Conservation (phyloP, 2,113 vertebrate species). For the Numida meleagris region DNA sequence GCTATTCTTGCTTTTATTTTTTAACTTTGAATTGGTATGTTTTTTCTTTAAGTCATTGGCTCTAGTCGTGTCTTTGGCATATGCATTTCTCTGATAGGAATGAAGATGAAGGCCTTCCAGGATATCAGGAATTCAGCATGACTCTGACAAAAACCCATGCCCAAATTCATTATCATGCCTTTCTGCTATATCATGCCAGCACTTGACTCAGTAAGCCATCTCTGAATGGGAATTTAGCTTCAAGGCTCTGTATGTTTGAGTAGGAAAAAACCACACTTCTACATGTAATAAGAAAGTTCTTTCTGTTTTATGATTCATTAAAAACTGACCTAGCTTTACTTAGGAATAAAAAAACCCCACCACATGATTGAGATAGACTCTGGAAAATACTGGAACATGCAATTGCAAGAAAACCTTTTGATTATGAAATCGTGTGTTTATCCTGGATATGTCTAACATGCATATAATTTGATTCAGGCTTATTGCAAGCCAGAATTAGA, state of each 20-base stretch:
- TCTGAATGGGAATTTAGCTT: background rate
- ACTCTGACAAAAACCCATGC: background rate
- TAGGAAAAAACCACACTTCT: background rate
- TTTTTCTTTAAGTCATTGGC: background rate
- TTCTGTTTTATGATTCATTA: slow-evolving; percentile 6
- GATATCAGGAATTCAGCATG: background rate
- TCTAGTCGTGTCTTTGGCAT: background rate
- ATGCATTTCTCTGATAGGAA: background rate
- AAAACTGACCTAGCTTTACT: slow-evolving; percentile 2
- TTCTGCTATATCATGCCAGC: background rate
- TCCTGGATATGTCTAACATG: slow-evolving; percentile 28
- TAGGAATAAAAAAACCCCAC: background rate
- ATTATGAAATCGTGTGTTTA: slow-evolving; percentile 34
- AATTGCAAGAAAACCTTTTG: background rate
- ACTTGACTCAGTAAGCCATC: background rate
- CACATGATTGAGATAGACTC: background rate
- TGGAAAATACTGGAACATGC: background rate
- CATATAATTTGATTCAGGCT: slow-evolving; percentile 42
- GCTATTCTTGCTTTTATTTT: background rate
- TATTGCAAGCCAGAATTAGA: slow-evolving; percentile 42
- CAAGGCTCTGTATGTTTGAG: background rate
- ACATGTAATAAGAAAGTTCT: background rate
- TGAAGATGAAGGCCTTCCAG: background rate
- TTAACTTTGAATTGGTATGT: background rate
- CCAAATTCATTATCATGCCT: background rate